Conservation (phyloP, 2,888 invertebrate species). For the Scaeva pyrastri region DNA sequence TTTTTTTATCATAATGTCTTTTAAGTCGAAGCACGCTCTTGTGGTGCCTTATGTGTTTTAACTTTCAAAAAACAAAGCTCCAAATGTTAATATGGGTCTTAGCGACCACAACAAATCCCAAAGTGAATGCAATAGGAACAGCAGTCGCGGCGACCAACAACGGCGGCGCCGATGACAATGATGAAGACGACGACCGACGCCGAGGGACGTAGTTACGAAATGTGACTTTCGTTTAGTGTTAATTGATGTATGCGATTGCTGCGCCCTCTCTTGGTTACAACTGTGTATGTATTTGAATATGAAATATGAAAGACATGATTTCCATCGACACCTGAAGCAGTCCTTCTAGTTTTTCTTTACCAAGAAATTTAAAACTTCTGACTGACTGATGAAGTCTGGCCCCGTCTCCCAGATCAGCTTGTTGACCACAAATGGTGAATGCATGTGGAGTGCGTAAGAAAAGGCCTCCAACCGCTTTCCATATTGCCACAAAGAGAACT, state of each 20-base stretch:
- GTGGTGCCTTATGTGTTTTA: constrained; percentile 28
- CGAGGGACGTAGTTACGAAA: constrained; percentile 32
- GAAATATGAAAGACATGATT: neutral
- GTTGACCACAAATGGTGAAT: neutral
- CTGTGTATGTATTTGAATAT: too few species aligned
- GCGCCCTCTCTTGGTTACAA: neutral
- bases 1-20: constrained; percentile 17
- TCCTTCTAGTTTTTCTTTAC: neutral
- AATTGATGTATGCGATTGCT: constrained; percentile 10
- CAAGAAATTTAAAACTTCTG: neutral
- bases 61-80: neutral
- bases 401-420: neutral
- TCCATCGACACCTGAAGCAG: neutral
- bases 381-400: neutral
- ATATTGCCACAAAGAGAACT: constrained; percentile 24
- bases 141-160: too few species aligned
- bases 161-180: too few species aligned
- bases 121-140: constrained; percentile 52
- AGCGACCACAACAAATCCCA: constrained; percentile 19
- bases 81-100: neutral
- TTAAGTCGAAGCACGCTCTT: constrained; percentile 26
- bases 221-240: constrained; percentile 35
- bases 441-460: constrained; percentile 9
- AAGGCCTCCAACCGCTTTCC: neutral
- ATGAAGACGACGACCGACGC: neutral